Evolutionary conservation across 2,113 vertebrate genomes (phyloP).

Genomic region (Corythornis madagascariensis): DNA sequence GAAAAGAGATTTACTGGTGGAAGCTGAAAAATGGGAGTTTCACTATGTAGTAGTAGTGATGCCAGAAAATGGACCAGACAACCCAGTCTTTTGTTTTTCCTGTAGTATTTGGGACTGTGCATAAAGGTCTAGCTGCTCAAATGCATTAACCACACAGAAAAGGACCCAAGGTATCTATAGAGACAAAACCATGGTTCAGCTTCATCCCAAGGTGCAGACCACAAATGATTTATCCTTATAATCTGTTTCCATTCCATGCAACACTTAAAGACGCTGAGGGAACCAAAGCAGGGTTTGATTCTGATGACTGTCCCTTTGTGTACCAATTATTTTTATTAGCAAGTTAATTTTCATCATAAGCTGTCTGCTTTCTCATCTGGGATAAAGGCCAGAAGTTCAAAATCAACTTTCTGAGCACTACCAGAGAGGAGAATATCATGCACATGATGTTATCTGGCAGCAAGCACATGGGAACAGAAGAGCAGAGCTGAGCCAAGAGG

Average conservation of each 20-base stretch:
- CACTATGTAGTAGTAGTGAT: neutral
- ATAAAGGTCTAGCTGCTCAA: neutral
- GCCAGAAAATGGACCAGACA: neutral
- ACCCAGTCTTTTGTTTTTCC: neutral
- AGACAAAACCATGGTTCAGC: neutral
- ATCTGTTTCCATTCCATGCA: neutral
- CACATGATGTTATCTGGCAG: fast-evolving
- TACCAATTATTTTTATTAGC: constrained; percentile 34
- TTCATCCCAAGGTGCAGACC: neutral
- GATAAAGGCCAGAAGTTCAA: neutral
- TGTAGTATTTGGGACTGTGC: neutral
- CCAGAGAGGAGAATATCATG: fast-evolving
- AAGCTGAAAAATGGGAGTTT: neutral
- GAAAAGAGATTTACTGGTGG: neutral
- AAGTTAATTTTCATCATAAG: neutral
- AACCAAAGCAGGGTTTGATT: neutral
- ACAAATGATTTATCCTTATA: neutral
- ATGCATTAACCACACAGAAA: neutral
- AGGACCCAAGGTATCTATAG: neutral
- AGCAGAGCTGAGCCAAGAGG: neutral
- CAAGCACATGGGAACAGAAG: neutral
- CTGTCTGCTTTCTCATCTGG: constrained; percentile 5
- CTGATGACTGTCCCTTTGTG: neutral
- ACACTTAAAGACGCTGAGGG: neutral
- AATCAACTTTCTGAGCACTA: fast-evolving